phyloP scores from a whole-genome alignment of 2,888 invertebrate species.

The Pinctada fucata region DNA sequence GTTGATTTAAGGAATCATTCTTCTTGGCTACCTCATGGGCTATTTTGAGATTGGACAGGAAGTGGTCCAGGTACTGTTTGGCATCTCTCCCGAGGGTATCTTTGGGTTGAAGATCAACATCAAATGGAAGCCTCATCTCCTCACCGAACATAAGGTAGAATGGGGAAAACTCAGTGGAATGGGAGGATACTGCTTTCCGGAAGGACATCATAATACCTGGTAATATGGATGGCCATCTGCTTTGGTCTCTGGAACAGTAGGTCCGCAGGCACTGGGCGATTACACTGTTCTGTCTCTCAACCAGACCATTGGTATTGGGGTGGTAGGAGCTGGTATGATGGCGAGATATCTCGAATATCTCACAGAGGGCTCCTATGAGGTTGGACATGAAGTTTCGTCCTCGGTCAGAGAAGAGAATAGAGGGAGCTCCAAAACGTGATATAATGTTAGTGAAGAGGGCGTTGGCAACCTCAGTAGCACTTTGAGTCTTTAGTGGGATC shows the following conservation, averaged over 20 bases:
- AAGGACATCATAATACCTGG: conserved; percentile 27
- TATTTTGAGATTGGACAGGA: conserved; percentile 7
- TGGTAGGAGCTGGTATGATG: not conserved
- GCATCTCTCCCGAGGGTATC: conserved; percentile 22
- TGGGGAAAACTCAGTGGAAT: conserved; percentile 24
- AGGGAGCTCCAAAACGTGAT: conserved; percentile 19
- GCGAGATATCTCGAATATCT: conserved; percentile 21
- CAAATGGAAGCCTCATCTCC: conserved; percentile 40
- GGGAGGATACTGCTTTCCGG: conserved; percentile 1
- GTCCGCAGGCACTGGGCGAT: conserved; percentile 17
- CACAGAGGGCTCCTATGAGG: not conserved
- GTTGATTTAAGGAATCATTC: conserved; percentile 18
- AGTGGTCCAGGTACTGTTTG: conserved; percentile 29
- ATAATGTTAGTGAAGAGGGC: conserved; percentile 25
- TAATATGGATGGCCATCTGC: conserved; percentile 14
- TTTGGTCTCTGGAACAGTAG: conserved; percentile 20
- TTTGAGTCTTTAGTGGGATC: conserved; percentile 22
- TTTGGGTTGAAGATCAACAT: conserved; percentile 33
- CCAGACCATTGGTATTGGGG: no score
- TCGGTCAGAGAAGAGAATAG: not conserved
- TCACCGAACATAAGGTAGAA: not conserved
- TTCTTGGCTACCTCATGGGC: not conserved
- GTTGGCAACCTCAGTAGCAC: not conserved
- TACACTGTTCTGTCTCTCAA: not conserved
- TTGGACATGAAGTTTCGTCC: no score